Evolutionary conservation across 2,888 invertebrate species (phyloP).

Genomic region (Oscheius sp.): DNA sequence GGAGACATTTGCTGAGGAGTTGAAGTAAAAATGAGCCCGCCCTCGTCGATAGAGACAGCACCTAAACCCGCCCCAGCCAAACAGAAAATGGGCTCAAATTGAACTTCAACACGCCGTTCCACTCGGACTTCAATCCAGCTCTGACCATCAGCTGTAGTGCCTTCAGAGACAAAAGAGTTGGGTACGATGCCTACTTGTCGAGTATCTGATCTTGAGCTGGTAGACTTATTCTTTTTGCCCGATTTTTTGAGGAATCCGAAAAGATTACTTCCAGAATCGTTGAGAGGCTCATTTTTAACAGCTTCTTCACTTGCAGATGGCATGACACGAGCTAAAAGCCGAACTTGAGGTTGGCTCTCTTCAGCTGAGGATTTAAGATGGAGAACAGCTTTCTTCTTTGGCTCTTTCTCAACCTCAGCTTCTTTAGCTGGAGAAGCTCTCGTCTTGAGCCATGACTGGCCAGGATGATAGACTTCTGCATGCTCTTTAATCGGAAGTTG

Average conservation of each 20-base stretch:
- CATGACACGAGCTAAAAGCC: slow-evolving; percentile 34
- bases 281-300: neutral
- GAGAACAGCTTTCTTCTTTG: slow-evolving; percentile 13
- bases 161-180: slow-evolving; percentile 24
- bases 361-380: slow-evolving; percentile 12
- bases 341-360: slow-evolving; percentile 31
- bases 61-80: slow-evolving; percentile 37
- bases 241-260: slow-evolving; percentile 7
- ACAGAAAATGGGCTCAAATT: slow-evolving; percentile 48
- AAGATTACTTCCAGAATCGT: too few relatives aligned
- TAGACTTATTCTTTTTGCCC: neutral
- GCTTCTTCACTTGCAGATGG: slow-evolving; percentile 19
- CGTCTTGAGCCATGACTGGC: slow-evolving; percentile 13
- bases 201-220: too few relatives aligned
- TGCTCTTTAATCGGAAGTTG: slow-evolving; percentile 31
- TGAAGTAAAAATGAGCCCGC: slow-evolving; percentile 45
- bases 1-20: slow-evolving; percentile 42
- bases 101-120: slow-evolving; percentile 48
- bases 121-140: slow-evolving; percentile 44
- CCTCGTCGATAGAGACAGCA: slow-evolving; percentile 45
- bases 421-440: neutral
- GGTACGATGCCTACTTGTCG: too few relatives aligned
- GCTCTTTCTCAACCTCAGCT: neutral
- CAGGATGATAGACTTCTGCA: slow-evolving; percentile 37
- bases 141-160: slow-evolving; percentile 36